Evolutionary conservation across 2,113 vertebrate species (phyloP).

Genomic region (Centrocercus urophasianus): DNA sequence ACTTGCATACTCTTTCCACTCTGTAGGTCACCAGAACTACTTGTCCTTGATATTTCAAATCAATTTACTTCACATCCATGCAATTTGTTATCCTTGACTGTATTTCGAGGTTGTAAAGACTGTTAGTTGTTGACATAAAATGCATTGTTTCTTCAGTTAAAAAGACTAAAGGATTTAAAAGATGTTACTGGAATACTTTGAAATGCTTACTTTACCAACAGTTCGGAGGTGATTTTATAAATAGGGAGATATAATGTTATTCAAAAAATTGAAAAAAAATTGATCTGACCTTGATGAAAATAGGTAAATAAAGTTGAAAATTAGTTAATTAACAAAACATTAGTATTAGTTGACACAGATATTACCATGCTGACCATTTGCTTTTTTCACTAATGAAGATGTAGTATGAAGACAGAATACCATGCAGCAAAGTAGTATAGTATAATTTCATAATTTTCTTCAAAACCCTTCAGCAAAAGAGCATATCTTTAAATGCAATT

Average conservation of each 20-base stretch:
- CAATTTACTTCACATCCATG: not conserved
- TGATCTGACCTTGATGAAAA: conserved; percentile 70
- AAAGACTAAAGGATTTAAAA: conserved; percentile 61
- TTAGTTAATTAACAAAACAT: conserved; percentile 71
- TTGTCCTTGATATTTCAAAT: conserved; percentile 6
- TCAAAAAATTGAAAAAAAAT: conserved; percentile 48
- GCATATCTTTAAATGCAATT: conserved; percentile 47
- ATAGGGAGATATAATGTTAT: conserved; percentile 57
- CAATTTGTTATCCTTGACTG: conserved; percentile 21
- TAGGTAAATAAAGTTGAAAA: conserved; percentile 61
- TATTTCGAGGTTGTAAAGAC: conserved; percentile 22
- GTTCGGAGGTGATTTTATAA: conserved; percentile 56
- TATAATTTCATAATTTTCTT: conserved; percentile 37
- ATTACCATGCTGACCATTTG: conserved; percentile 47
- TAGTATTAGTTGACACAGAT: conserved; percentile 52
- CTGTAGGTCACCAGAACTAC: not conserved
- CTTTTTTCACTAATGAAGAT: conserved; percentile 63
- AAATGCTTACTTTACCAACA: conserved; percentile 39
- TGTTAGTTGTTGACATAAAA: conserved; percentile 56
- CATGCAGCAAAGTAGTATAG: not conserved
- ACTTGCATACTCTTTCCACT: not conserved
- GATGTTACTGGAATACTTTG: conserved; percentile 37
- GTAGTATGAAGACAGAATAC: not conserved
- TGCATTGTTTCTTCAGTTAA: conserved; percentile 44
- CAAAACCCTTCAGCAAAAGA: conserved; percentile 42